These are phyloP conservation scores for Cotesia typhae DNA, from an alignment of 1,140 invertebrate genomes.

Conservation along the genomic window DNA sequence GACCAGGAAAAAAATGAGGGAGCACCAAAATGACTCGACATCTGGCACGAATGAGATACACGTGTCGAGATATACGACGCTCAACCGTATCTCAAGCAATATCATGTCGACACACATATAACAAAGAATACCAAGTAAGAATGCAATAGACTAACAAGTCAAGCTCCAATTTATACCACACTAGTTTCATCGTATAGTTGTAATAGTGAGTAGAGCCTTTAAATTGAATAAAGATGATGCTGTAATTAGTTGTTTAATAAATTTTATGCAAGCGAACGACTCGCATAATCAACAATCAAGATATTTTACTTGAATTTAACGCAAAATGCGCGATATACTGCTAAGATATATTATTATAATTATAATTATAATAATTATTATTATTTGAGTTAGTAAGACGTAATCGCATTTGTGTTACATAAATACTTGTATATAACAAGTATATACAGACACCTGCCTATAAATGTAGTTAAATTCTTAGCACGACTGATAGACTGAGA, in stretches of 20 bases:
- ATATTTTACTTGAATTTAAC: too few relatives aligned
- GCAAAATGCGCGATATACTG: too few relatives aligned
- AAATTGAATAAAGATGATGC: not conserved
- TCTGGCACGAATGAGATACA: conserved; percentile 50
- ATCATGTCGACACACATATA: conserved; percentile 15
- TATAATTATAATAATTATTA: not conserved
- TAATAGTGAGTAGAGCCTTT: not conserved
- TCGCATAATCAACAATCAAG: too few relatives aligned
- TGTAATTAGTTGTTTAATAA: conserved; percentile 23
- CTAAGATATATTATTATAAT: conserved; percentile 2
- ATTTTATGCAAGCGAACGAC: not conserved
- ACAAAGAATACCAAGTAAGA: conserved; percentile 26
- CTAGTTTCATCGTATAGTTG: too few relatives aligned
- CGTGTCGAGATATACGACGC: conserved; percentile 43
- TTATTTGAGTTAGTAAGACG: not conserved
- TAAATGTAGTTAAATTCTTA: conserved; percentile 13
- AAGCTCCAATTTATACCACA: not conserved
- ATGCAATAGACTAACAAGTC: conserved; percentile 20
- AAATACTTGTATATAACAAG: not conserved
- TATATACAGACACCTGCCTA: not conserved
- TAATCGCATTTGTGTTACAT: not conserved
- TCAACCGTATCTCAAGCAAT: conserved; percentile 23
- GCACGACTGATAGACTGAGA: conserved; percentile 15
- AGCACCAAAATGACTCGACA: conserved; percentile 43
- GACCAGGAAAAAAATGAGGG: conserved; percentile 35